phyloP scores from a whole-genome alignment of 2,797 vertebrate species.

The Buphagus erythrorhynchus region DNA sequence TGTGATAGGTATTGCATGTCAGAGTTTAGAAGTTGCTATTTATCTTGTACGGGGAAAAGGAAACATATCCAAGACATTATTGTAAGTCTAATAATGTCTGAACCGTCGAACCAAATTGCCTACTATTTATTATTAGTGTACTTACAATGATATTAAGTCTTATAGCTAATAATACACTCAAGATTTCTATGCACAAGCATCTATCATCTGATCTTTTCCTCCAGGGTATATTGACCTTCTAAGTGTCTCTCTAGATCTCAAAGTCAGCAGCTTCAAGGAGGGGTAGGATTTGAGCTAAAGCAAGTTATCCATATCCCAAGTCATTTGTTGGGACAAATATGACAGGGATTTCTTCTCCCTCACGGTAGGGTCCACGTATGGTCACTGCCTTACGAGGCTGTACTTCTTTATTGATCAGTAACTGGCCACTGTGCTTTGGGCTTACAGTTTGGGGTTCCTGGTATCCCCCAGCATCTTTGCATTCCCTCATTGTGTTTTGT shows the following conservation, averaged over 20 bases:
- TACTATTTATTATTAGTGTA: not conserved
- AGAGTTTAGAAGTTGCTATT: not conserved
- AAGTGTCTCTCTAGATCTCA: not conserved
- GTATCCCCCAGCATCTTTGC: not conserved
- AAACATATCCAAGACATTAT: not conserved
- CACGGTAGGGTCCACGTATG: rapidly evolving
- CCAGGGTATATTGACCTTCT: not conserved
- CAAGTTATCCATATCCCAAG: not conserved
- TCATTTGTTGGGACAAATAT: not conserved
- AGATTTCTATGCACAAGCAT: not conserved
- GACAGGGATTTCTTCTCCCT: not conserved
- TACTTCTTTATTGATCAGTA: not conserved
- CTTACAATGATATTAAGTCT: not conserved
- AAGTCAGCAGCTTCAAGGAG: not conserved
- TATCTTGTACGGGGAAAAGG: not conserved
- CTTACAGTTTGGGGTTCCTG: not conserved
- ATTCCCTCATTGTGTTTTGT: not conserved
- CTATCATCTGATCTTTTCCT: not conserved
- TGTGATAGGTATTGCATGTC: not conserved
- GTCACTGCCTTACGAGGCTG: not conserved
- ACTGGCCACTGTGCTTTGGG: not conserved
- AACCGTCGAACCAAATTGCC: not conserved
- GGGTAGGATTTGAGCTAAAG: not conserved
- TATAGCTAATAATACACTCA: not conserved
- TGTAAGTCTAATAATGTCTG: not conserved